These are phyloP conservation scores for Clarias batrachus DNA, from an alignment of 2,113 vertebrate species.

Conservation along the genomic window DNA sequence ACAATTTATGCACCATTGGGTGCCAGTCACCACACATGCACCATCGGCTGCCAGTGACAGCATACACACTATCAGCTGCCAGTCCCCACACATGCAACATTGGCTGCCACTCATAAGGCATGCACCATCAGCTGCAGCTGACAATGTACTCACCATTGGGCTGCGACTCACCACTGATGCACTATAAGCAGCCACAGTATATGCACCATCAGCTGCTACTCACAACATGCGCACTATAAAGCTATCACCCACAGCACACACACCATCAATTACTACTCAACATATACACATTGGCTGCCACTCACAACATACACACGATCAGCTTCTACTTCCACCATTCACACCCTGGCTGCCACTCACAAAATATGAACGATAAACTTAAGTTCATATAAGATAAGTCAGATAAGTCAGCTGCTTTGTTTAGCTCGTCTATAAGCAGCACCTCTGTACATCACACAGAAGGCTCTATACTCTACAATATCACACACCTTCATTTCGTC, in stretches of 20 bases:
- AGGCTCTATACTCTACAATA: not conserved
- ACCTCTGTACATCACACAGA: not conserved
- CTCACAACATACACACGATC: not conserved
- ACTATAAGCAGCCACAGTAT: not conserved
- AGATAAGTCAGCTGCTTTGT: not conserved
- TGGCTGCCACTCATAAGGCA: not conserved
- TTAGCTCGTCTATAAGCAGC: not conserved
- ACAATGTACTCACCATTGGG: not conserved
- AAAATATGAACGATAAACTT: not conserved
- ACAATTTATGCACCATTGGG: not conserved
- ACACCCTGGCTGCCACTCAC: too few species aligned
- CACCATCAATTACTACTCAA: not conserved
- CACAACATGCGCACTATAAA: too few species aligned
- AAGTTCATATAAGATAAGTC: too few species aligned
- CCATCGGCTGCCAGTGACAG: not conserved
- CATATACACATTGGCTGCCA: not conserved
- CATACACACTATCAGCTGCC: not conserved
- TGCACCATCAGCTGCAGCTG: not conserved
- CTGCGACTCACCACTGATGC: not conserved
- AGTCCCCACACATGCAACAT: not conserved
- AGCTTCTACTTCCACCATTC: too few species aligned
- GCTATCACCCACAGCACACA: not conserved
- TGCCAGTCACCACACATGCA: not conserved
- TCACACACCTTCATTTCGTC: constrained; percentile 91
- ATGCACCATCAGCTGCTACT: too few species aligned